Evolutionary conservation across 2,888 invertebrate genomes (phyloP).

Genomic region (Darwinula stevensoni): DNA sequence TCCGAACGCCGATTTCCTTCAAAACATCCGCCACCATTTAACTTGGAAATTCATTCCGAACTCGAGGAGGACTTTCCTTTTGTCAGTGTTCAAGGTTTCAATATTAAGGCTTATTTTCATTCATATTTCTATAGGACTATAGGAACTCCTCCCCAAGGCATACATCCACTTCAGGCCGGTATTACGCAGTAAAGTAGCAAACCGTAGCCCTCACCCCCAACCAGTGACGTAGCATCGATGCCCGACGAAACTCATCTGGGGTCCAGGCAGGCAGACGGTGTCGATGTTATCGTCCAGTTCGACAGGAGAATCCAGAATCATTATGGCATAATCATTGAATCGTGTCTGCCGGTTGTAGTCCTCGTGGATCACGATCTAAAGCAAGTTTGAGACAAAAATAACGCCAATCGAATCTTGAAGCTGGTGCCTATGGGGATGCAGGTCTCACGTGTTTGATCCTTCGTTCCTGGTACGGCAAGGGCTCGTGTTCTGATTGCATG

Average conservation of each 20-base stretch:
- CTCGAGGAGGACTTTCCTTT: too few species aligned
- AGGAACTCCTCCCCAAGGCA: constrained; percentile 13
- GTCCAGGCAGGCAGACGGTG: constrained; percentile 29
- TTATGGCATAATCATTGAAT: constrained; percentile 39
- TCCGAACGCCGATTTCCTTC: too few species aligned
- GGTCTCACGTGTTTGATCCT: constrained; percentile 19
- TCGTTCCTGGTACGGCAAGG: constrained; percentile 35
- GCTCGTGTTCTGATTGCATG: constrained; percentile 36
- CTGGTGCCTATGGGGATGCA: too few species aligned
- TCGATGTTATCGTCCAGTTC: constrained; percentile 34
- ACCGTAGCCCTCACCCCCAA: constrained; percentile 45
- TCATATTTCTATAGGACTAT: too few species aligned
- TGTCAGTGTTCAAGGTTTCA: too few species aligned
- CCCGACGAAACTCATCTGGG: constrained; percentile 19
- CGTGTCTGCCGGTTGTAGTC: constrained; percentile 18
- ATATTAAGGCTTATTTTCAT: too few species aligned
- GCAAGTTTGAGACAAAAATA: constrained; percentile 10
- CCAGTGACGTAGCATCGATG: constrained; percentile 34
- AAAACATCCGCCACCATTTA: too few species aligned
- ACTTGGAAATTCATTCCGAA: too few species aligned
- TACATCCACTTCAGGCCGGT: too few species aligned
- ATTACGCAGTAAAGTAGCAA: too few species aligned
- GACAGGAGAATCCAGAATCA: constrained; percentile 30
- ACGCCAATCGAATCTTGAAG: too few species aligned
- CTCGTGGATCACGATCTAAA: constrained; percentile 9